Base-by-base conservation (phyloP, 2,888 invertebrate genomes). In the Luperina nickerlii region DNA sequence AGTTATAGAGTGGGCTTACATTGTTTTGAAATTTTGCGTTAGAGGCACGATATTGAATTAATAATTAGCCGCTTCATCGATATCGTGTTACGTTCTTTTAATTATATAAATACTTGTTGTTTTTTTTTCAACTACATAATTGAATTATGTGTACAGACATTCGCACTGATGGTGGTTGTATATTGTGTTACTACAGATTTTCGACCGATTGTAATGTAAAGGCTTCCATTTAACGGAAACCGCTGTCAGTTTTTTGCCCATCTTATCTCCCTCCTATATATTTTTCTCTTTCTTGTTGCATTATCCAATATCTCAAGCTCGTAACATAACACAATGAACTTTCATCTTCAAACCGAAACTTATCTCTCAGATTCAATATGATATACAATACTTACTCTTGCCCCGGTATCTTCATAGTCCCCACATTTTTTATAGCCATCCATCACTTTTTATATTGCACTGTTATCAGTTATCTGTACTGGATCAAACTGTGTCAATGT, bases 401-500 rank as follows among this genome's bases (percentile, higher is more conserved):
- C 71, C 27, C 62, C 42, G 8, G 67, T 76, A 85, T 88, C 78
- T 62, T 71, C 42, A 62, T 51, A 70, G 60, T n/a, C 82, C 62
- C 72, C 54, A 76, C 70, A 78, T 75, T 88, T 87, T 79, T 87
- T 79, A 81, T 65, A 83, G 74, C 77, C 79, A 90, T 91, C 90
- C 90, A 91, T 91, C 91, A 90, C 83, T 89, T 88, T 89, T 90
- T 89, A 86, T 89, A 89, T 83, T 83, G 69, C 89, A 69, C 73
- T 83, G 76, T 88, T 90, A 90, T 89, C 90, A 85, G 82, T 86
- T 90, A 91, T 90, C 88, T 86, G 74, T 63, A 81, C 84, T 84
- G 87, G 90, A 92, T 92, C 89, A 88, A 87, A 89, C 83, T 88
- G 75, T 89, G 91, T 91, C 91, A 92, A 89, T 88, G 88, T 90